These are phyloP conservation scores for Melanotaenia maccullochi DNA, from an alignment of 2,797 vertebrate species.

Conservation along the genomic window DNA sequence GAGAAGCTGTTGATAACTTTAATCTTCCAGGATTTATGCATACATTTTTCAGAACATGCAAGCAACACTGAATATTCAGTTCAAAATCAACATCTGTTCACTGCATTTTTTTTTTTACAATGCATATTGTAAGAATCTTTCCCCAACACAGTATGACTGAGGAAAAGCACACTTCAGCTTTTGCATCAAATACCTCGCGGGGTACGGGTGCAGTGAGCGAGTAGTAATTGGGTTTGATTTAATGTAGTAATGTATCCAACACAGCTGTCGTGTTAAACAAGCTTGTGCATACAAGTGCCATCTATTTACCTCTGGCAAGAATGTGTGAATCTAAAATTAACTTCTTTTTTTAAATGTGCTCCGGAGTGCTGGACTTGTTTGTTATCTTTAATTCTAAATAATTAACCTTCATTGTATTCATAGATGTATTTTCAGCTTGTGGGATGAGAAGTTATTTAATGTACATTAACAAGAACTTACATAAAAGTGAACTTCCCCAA, in stretches of 20 bases:
- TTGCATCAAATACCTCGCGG: slow-evolving; percentile 55
- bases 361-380: slow-evolving; percentile 24
- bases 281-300: slow-evolving; percentile 45
- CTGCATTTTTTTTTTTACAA: slow-evolving; percentile 11
- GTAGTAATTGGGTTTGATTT: slow-evolving; percentile 76
- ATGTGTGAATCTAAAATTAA: slow-evolving; percentile 52
- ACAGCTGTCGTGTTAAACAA: slow-evolving; percentile 70
- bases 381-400: slow-evolving; percentile 51
- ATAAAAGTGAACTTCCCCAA: slow-evolving; percentile 4
- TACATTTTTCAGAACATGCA: neutral
- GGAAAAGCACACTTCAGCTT: slow-evolving; percentile 15
- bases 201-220: slow-evolving; percentile 61
- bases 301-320: slow-evolving; percentile 68
- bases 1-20: slow-evolving; percentile 12
- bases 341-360: slow-evolving; percentile 38
- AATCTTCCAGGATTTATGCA: slow-evolving; percentile 17
- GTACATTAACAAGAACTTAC: neutral
- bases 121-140: slow-evolving; percentile 15
- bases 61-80: slow-evolving; percentile 1
- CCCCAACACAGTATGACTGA: slow-evolving; percentile 7
- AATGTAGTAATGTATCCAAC: slow-evolving; percentile 71
- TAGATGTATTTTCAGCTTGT: slow-evolving; percentile 14
- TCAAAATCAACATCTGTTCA: slow-evolving; percentile 33
- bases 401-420: slow-evolving; percentile 30
- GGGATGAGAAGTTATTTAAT: neutral